phyloP scores from a whole-genome alignment of 2,797 vertebrate species.

The Chrosomus eos region DNA sequence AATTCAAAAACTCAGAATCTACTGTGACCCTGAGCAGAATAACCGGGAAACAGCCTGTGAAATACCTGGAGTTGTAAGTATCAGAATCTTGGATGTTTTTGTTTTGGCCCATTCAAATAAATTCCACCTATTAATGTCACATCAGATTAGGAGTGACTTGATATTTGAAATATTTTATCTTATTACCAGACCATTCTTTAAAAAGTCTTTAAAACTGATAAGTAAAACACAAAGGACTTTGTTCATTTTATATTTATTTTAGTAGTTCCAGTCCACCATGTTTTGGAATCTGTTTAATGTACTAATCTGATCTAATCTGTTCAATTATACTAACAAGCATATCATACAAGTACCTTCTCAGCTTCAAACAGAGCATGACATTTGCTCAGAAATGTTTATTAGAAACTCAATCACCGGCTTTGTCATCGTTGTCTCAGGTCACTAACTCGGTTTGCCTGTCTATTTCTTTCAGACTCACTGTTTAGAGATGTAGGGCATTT shows the following conservation, averaged over 20 bases:
- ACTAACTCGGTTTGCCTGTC: constrained; percentile 60
- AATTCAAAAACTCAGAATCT: constrained; percentile 95
- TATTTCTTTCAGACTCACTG: constrained; percentile 57
- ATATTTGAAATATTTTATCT: constrained; percentile 31
- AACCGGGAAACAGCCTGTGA: constrained; percentile 93
- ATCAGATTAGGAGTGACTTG: constrained; percentile 25
- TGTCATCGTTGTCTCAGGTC: constrained; percentile 53
- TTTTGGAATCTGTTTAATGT: background rate
- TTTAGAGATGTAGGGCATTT: constrained; percentile 45
- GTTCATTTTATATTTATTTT: background rate
- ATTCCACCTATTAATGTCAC: constrained; percentile 40
- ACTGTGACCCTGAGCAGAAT: constrained; percentile 97
- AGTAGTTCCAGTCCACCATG: background rate
- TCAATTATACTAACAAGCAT: constrained; percentile 11
- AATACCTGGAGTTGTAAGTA: constrained; percentile 95
- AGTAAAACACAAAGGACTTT: background rate
- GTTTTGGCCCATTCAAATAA: constrained; percentile 35
- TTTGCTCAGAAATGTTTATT: constrained; percentile 34
- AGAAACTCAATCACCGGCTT: constrained; percentile 53
- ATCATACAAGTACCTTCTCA: constrained; percentile 45
- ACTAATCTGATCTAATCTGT: background rate
- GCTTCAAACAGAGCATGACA: constrained; percentile 58
- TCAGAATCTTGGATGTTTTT: constrained; percentile 45
- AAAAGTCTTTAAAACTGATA: background rate
- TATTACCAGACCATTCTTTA: constrained; percentile 17